Evolutionary conservation across 2,113 vertebrate species (phyloP).

Genomic region (Micromys minutus): DNA sequence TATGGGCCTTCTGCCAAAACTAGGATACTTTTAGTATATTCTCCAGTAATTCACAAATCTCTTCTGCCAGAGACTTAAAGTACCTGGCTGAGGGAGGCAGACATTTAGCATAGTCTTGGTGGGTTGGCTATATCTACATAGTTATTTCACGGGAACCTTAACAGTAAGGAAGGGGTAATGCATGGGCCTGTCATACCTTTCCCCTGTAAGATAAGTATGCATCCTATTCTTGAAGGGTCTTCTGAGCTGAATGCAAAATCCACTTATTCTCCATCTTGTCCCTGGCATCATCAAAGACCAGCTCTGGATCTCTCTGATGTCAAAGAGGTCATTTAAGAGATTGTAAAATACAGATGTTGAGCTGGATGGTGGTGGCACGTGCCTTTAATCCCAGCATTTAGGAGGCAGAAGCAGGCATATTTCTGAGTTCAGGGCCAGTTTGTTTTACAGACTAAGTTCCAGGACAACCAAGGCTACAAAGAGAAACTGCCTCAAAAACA

Average conservation of each 20-base stretch:
- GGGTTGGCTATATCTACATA: background rate
- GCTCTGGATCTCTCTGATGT: background rate
- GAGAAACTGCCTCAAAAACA: background rate
- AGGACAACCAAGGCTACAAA: background rate
- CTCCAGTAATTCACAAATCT: constrained; percentile 77
- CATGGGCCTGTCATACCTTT: constrained; percentile 49
- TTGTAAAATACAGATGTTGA: background rate
- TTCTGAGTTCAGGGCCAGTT: background rate
- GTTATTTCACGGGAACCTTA: accelerated
- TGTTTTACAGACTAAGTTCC: background rate
- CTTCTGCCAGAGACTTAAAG: constrained; percentile 64
- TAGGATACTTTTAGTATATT: constrained; percentile 79
- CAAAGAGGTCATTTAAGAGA: background rate
- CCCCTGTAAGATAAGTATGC: constrained; percentile 62
- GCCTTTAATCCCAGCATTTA: background rate
- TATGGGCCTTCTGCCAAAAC: constrained; percentile 78
- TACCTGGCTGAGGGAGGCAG: background rate
- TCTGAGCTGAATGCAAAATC: background rate
- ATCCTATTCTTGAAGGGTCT: constrained; percentile 12
- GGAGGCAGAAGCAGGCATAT: background rate
- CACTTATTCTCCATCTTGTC: background rate
- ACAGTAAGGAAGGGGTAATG: background rate
- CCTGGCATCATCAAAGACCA: background rate
- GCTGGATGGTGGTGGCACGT: background rate
- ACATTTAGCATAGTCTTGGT: background rate